Evolutionary conservation across 1,140 invertebrate genomes (phyloP).

Genomic region (Probaryconus sp.): DNA sequence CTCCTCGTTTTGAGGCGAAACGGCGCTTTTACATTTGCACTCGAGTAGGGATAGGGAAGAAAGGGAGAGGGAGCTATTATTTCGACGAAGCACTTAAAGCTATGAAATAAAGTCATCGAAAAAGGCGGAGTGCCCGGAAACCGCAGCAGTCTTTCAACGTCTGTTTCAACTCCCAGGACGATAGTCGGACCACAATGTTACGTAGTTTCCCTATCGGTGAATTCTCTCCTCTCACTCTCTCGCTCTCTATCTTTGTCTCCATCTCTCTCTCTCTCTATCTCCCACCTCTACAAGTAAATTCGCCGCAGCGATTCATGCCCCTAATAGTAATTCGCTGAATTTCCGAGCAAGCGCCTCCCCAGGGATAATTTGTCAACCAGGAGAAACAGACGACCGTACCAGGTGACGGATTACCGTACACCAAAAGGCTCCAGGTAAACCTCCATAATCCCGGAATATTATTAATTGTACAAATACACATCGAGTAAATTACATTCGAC

Average conservation of each 20-base stretch:
- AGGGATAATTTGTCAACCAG: constrained; percentile 57
- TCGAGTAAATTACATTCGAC: constrained; percentile 17
- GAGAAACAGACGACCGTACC: constrained; percentile 50
- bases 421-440: constrained; percentile 51
- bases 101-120: constrained; percentile 47
- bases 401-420: constrained; percentile 49
- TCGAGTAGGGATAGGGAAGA: constrained; percentile 3
- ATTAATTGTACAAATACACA: constrained; percentile 42
- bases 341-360: constrained; percentile 53
- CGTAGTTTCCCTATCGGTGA: constrained; percentile 37
- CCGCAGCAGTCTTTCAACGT: constrained; percentile 48
- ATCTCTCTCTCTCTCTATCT: too few relatives aligned
- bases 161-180: constrained; percentile 43
- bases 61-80: constrained; percentile 33
- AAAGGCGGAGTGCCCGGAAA: constrained; percentile 8
- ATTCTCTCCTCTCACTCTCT: too few relatives aligned
- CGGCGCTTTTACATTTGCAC: constrained; percentile 33
- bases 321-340: constrained; percentile 64
- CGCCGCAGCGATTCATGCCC: constrained; percentile 46
- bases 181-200: constrained; percentile 16
- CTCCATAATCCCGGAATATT: constrained; percentile 42
- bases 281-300: constrained; percentile 43
- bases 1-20: too few relatives aligned
- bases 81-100: constrained; percentile 31
- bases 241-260: too few relatives aligned